These are phyloP conservation scores for Thalassaphorura encarpata DNA, from an alignment of 1,140 invertebrate genomes.

Conservation along the genomic window DNA sequence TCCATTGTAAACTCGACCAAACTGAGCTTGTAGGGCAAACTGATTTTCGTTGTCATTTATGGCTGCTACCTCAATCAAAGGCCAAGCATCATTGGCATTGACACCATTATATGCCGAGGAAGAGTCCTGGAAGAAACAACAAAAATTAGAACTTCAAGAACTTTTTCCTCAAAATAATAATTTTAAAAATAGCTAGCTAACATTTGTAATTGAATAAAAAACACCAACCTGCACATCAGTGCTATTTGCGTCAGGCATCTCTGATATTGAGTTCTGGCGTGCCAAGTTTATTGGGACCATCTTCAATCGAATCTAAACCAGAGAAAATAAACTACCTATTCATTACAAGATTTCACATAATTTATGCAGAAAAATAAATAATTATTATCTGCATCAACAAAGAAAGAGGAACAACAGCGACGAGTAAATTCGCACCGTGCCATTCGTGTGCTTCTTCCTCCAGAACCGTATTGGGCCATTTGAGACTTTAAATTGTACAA, in stretches of 20 bases:
- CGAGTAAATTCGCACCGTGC: conserved; percentile 5
- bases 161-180: not conserved
- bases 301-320: conserved; percentile 40
- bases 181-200: not conserved
- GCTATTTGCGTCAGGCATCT: conserved; percentile 44
- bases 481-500: conserved; percentile 77
- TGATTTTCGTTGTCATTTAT: conserved; percentile 54
- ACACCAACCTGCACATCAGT: conserved; percentile 44
- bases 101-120: not conserved
- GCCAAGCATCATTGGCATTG: not conserved
- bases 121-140: not conserved
- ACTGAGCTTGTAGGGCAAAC: conserved; percentile 64
- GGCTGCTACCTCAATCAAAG: conserved; percentile 40
- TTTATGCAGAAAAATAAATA: conserved; percentile 9
- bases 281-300: conserved; percentile 67
- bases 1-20: conserved; percentile 61
- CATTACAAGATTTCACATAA: too few species aligned
- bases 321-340: too few species aligned
- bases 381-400: too few species aligned
- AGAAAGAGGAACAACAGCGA: not conserved
- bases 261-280: conserved; percentile 40
- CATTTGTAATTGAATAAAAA: not conserved
- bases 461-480: conserved; percentile 71
- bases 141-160: not conserved
- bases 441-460: conserved; percentile 52